Evolutionary conservation across 2,888 invertebrate species (phyloP), one percentile per base, ranked within the genome.

Genomic region (Drosophila nr. fundita): DNA sequence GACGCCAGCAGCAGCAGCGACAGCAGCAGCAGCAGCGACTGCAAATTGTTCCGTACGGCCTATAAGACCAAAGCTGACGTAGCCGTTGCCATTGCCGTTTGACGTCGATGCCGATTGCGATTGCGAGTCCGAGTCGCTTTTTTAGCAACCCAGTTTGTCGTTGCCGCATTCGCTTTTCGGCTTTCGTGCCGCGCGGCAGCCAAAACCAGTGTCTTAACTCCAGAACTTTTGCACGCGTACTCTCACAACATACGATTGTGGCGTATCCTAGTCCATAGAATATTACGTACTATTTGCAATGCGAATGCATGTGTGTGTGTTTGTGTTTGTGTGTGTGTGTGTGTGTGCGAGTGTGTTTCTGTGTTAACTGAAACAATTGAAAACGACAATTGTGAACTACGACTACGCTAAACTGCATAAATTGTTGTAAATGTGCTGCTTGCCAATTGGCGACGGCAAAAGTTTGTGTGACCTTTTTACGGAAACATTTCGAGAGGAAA

Each of bases 101-200:
- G 75, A 63, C 52, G 65, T 61, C 71, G 78, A 68, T 67, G 62
- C 71, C 62, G 72, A 70, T 70, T 52, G 50, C 71, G 78, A 79
- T 48, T 68, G 52, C 61, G 75, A 79, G 68, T 82, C 52, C 80
- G 87, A 86, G 83, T 83, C 75, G 87, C 83, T 83, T 88, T 87
- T 89, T 89, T 71, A 83, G 87, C 89, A 87, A 72, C 78, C 78
- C 75, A 75, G 68, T 71, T 80, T 30, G 79, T 80, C 73, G 70
- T 82, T 87, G 86, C 85, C 90, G 88, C 92, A 92, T 91, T 92
- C 92, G 91, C 86, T 73, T 79, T 89, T 91, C 76, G 91, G 83
- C 90, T 86, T 90, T 91, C 88, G 84, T 83, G 83, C 87, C 83
- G 90, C 89, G 82, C 84, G 87, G 91, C 84, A 80, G 90, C 77